Conservation (phyloP, 2,113 vertebrate species). For the Colossoma macropomum region DNA sequence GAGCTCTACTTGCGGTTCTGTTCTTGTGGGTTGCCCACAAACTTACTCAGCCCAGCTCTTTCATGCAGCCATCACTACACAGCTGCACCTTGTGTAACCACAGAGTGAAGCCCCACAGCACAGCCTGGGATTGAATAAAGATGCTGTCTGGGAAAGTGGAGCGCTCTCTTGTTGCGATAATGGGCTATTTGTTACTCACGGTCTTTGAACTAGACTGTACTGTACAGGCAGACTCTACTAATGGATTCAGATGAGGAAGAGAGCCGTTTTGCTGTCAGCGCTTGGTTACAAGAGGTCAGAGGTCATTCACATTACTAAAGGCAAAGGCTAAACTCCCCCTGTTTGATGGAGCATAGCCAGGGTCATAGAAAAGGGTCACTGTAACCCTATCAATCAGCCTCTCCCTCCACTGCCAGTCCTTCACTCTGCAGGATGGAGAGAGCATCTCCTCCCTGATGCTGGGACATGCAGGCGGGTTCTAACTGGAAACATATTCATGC, state of each 20-base stretch:
- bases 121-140: constrained; percentile 49
- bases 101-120: constrained; percentile 6
- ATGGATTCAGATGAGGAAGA: constrained; percentile 8
- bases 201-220: constrained; percentile 56
- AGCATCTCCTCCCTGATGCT: constrained; percentile 19
- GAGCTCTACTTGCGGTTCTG: background rate
- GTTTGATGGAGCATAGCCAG: background rate
- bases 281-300: constrained; percentile 19
- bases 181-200: constrained; percentile 50
- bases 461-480: background rate
- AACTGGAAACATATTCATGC: constrained; percentile 32
- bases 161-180: constrained; percentile 51
- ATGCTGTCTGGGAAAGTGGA: constrained; percentile 30
- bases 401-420: background rate
- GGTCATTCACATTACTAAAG: constrained; percentile 12
- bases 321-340: background rate
- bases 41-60: constrained; percentile 54
- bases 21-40: background rate
- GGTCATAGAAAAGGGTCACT: background rate
- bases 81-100: constrained; percentile 57
- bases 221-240: background rate
- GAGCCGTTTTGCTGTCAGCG: background rate
- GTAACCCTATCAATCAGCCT: constrained; percentile 40
- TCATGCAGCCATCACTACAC: constrained; percentile 51
- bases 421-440: background rate